Conservation (phyloP, 2,113 vertebrate genomes). For the Uropsilus gracilis region DNA sequence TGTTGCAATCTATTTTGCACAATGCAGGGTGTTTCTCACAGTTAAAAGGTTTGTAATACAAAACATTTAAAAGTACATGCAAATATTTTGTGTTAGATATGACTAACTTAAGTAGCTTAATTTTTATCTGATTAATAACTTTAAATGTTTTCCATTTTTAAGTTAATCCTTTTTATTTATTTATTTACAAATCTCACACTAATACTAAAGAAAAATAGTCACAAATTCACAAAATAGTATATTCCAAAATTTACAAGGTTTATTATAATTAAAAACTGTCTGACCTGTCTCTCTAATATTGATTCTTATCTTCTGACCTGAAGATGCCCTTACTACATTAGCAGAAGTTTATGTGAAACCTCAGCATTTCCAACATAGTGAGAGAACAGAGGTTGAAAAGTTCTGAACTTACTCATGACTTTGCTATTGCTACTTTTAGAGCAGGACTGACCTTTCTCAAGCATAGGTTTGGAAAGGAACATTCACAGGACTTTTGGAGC, state of each 20-base stretch:
- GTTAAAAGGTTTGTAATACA: neutral
- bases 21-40: neutral
- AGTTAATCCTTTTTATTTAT: neutral
- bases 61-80: neutral
- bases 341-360: neutral
- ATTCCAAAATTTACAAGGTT: neutral
- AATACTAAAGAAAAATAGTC: neutral
- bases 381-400: constrained; percentile 64
- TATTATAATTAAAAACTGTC: neutral
- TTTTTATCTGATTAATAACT: constrained; percentile 10
- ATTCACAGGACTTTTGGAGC: constrained; percentile 73
- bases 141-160: neutral
- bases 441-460: constrained; percentile 86
- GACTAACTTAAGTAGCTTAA: neutral
- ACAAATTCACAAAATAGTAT: neutral
- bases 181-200: neutral
- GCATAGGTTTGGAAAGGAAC: constrained; percentile 71
- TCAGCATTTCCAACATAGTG: constrained; percentile 8
- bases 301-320: neutral
- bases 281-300: neutral
- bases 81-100: neutral
- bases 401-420: constrained; percentile 66
- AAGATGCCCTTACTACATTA: neutral
- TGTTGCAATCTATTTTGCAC: neutral
- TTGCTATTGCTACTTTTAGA: constrained; percentile 83